A percentile compares a stretch with the other conserved stretches of the same genome.
Evolutionary conservation across 2,113 vertebrate genomes (phyloP).

Genomic region (Lichenostomus cassidix): DNA sequence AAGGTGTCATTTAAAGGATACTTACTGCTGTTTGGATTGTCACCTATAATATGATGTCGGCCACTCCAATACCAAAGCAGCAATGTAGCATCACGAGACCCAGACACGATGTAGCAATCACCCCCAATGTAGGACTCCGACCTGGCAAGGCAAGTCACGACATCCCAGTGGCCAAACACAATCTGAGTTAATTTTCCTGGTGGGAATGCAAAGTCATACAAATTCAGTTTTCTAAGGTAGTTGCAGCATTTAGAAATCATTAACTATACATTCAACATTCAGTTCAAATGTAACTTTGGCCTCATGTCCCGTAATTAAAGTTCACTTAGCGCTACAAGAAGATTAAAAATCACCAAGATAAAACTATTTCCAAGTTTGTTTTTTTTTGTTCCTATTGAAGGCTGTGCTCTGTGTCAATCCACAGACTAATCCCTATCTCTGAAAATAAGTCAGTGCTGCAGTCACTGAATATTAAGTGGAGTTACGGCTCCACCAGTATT

Average conservation of each 20-base stretch:
- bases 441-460: conserved; percentile 3
- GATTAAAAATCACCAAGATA: neutral
- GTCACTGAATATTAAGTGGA: conserved; percentile 37
- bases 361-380: neutral
- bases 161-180: conserved; percentile 99
- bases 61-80: conserved; percentile 99
- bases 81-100: conserved; percentile 92
- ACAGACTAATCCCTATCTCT: neutral
- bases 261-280: neutral
- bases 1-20: neutral
- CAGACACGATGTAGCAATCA: conserved; percentile 97
- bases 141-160: conserved; percentile 94
- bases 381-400: neutral
- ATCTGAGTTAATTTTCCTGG: conserved; percentile 96
- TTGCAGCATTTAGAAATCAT: neutral
- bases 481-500: neutral
- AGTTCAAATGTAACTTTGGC: neutral
- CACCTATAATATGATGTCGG: conserved; percentile 95
- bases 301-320: neutral
- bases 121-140: conserved; percentile 98
- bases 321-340: neutral
- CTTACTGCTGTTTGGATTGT: conserved; percentile 98
- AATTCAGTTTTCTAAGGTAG: neutral
- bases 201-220: neutral
- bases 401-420: neutral